phyloP scores from a whole-genome alignment of 1,140 invertebrate species.

The Prorops nasuta region DNA sequence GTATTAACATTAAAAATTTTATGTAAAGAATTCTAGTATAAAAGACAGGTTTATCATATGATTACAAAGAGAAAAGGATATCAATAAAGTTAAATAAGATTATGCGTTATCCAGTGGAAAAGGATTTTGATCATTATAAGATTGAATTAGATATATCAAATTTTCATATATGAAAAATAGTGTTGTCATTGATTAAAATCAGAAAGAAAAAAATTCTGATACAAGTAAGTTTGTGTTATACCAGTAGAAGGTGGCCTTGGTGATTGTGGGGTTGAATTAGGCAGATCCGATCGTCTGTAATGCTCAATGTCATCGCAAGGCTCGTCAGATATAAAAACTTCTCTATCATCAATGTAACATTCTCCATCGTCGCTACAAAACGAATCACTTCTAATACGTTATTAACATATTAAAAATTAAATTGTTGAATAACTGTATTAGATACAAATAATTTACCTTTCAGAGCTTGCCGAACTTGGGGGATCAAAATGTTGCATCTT shows the following conservation, averaged over 20 bases:
- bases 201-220: too few relatives aligned
- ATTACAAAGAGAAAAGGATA: too few relatives aligned
- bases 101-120: too few relatives aligned
- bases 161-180: too few relatives aligned
- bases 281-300: slow-evolving; percentile 31
- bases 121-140: too few relatives aligned
- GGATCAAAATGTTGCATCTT: slow-evolving; percentile 71
- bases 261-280: slow-evolving; percentile 65
- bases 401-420: slow-evolving; percentile 2
- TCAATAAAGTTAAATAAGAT: too few relatives aligned
- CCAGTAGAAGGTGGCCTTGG: slow-evolving; percentile 69
- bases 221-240: too few relatives aligned
- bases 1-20: too few relatives aligned
- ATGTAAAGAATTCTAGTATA: too few relatives aligned
- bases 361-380: slow-evolving; percentile 52
- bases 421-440: background rate
- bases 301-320: slow-evolving; percentile 62
- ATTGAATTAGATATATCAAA: too few relatives aligned
- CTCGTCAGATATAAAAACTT: slow-evolving; percentile 61
- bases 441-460: slow-evolving; percentile 63
- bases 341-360: slow-evolving; percentile 57
- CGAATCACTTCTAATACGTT: slow-evolving; percentile 1
- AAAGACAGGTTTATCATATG: too few relatives aligned
- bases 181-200: too few relatives aligned
- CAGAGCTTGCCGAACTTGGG: slow-evolving; percentile 79